Conservation (phyloP, 2,113 vertebrate species). For the Bufo gargarizans region DNA sequence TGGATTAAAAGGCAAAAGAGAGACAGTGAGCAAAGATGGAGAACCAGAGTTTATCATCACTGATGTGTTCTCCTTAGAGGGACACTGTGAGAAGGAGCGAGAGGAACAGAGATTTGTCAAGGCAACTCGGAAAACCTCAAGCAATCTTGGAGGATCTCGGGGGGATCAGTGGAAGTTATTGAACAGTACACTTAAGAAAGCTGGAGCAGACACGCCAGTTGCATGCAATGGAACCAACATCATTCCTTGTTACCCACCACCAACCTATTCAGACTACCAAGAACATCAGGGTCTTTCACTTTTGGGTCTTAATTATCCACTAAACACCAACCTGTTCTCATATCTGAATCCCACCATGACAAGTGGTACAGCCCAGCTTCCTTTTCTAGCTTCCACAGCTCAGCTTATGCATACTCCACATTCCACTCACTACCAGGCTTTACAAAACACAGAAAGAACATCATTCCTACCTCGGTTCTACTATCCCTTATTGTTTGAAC, state of each 20-base stretch:
- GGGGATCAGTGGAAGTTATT: constrained; percentile 86
- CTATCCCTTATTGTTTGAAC: constrained; percentile 91
- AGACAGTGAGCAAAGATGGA: constrained; percentile 70
- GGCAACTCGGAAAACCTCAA: constrained; percentile 76
- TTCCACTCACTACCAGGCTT: constrained; percentile 69
- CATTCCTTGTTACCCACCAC: constrained; percentile 86
- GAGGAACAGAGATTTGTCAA: constrained; percentile 81
- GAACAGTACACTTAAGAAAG: constrained; percentile 70
- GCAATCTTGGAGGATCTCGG: constrained; percentile 75
- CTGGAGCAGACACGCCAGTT: constrained; percentile 67
- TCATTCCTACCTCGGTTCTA: constrained; percentile 84
- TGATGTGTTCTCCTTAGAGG: constrained; percentile 80
- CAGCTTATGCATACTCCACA: constrained; percentile 81
- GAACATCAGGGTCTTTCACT: constrained; percentile 89
- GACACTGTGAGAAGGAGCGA: constrained; percentile 71
- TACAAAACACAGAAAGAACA: constrained; percentile 73
- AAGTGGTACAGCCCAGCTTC: constrained; percentile 75
- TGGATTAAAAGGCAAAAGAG: constrained; percentile 65
- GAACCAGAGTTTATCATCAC: constrained; percentile 81
- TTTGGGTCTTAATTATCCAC: constrained; percentile 87
- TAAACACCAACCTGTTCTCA: constrained; percentile 86
- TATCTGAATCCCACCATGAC: constrained; percentile 84
- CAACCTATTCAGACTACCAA: constrained; percentile 78
- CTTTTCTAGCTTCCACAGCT: constrained; percentile 84
- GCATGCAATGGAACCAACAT: constrained; percentile 69